phyloP scores from a whole-genome alignment of 1,140 invertebrate genomes.

The Papilio polyxenes region DNA sequence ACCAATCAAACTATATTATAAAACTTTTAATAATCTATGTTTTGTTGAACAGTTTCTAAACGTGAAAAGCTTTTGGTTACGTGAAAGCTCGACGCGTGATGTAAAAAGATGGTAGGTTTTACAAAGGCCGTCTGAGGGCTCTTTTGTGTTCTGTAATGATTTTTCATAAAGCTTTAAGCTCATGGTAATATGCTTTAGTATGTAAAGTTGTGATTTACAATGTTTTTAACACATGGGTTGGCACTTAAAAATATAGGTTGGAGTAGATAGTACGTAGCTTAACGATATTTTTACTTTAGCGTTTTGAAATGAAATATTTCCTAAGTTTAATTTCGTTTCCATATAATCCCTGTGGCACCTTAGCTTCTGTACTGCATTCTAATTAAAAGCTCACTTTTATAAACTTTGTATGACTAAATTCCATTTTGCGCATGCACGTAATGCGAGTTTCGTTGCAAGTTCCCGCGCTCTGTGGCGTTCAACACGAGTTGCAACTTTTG shows the following conservation, averaged over 20 bases:
- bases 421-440: constrained; percentile 19
- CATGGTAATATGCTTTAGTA: neutral
- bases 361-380: constrained; percentile 12
- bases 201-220: neutral
- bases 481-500: constrained; percentile 12
- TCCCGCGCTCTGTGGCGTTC: neutral
- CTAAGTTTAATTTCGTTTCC: neutral
- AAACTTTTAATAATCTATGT: neutral
- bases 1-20: neutral
- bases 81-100: neutral
- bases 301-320: neutral
- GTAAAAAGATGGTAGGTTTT: neutral
- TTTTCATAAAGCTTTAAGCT: neutral
- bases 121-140: neutral
- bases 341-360: constrained; percentile 9
- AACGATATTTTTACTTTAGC: no score
- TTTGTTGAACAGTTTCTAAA: neutral
- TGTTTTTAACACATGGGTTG: neutral
- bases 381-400: constrained; percentile 27
- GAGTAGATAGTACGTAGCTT: no score
- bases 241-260: no score
- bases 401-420: constrained; percentile 25
- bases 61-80: neutral
- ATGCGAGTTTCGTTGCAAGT: constrained; percentile 10
- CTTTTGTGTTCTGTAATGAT: constrained; percentile 17